Evolutionary conservation across 1,140 invertebrate species (phyloP), one percentile per base, ranked within the genome.

Genomic region (Cydia strobilella): DNA sequence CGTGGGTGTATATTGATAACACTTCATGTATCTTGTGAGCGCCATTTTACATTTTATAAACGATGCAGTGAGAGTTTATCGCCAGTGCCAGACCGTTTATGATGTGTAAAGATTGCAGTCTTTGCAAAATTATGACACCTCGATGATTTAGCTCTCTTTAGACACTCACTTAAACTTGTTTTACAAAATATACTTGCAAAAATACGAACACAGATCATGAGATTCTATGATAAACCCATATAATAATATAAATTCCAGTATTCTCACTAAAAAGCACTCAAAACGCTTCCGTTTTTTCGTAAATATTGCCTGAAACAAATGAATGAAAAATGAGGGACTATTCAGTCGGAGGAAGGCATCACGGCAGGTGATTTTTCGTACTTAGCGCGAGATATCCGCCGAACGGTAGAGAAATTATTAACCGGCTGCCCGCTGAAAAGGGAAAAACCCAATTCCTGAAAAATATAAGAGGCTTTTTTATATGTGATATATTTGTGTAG

Each of bases 261-360:
- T 69, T 2, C 20, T 23, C 4, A 59, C 20, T 59, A 6, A 59
- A 23, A 59, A 59, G 20, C 54, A 23, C 20, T 59, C n/a, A 59
- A 59, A 59, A 20, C 54, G 18, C n/a, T 59, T 59, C 54, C 54
- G 54, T 23, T 35, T 69, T 66, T 39, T 23, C 65, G 65, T 69
- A 69, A 69, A 69, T 69, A 69, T 69, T 13, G n/a, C 35, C 31
- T 35, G 12, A 35, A 69, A 35, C 65, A 69, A 69, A 69, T 69
- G 35, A 69, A 69, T 69, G 65, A 69, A 69, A 69, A 69, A 69
- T 69, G 65, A 69, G 65, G 31, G 65, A 69, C 13, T 69, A 42
- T 69, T 69, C 65, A 69, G 65, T 69, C 31, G 15, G 65, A 69
- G 65, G 65, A 69, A 35, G 65, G 65, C 35, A 69, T 69, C 65